Evolutionary conservation across 2,888 invertebrate species (phyloP).

Genomic region (Xestia c-nigrum): DNA sequence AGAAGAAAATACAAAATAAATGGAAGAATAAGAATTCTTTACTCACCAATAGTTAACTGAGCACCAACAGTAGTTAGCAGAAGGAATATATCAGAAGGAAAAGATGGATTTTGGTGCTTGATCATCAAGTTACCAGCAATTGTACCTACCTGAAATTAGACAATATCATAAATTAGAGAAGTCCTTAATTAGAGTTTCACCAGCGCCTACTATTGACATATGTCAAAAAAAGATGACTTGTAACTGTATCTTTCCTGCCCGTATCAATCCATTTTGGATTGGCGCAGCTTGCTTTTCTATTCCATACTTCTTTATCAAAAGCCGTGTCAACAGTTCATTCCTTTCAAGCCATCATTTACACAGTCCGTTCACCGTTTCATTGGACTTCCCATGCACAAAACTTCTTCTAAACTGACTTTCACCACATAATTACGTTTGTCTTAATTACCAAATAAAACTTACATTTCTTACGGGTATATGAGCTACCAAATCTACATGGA

Average conservation of each 20-base stretch:
- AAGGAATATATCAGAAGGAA: conserved; percentile 93
- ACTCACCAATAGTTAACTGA: conserved; percentile 76
- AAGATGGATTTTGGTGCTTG: conserved; percentile 92
- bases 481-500: conserved; percentile 92
- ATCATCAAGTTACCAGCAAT: conserved; percentile 93
- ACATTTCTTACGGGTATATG: conserved; percentile 93
- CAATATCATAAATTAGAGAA: not conserved
- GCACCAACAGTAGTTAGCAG: conserved; percentile 81
- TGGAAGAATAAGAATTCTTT: not conserved
- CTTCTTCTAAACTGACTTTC: not conserved
- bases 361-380: not conserved
- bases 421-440: not conserved
- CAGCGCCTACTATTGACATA: not conserved
- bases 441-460: conserved; percentile 68
- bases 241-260: not conserved
- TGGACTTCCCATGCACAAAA: not conserved
- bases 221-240: not conserved
- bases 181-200: not conserved
- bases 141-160: conserved; percentile 90
- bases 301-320: not conserved
- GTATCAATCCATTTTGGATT: not conserved
- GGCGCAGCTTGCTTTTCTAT: not conserved
- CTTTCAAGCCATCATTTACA: not conserved
- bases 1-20: not conserved
- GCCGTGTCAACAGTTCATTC: not conserved